These are phyloP conservation scores for Dexiosoma caninum DNA, from an alignment of 2,888 invertebrate species.

Conservation along the genomic window DNA sequence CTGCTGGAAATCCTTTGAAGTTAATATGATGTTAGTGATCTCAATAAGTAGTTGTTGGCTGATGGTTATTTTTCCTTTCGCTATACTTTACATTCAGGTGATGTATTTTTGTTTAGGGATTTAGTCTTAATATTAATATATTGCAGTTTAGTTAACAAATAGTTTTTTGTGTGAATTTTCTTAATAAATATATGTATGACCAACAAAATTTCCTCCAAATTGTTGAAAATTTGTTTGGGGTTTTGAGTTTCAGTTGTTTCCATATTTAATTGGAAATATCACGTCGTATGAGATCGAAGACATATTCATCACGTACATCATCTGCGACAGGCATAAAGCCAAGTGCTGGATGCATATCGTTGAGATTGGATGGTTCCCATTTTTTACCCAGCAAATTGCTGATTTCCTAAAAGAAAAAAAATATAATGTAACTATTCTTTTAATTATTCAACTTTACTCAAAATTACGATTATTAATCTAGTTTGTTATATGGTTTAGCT, in stretches of 20 bases:
- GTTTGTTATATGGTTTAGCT: no score
- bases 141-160: conserved; percentile 41
- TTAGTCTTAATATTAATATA: conserved; percentile 56
- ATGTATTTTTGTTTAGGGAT: conserved; percentile 43
- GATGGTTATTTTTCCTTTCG: not conserved
- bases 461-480: no score
- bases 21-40: not conserved
- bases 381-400: conserved; percentile 74
- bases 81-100: conserved; percentile 1
- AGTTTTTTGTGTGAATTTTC: conserved; percentile 29
- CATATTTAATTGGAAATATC: conserved; percentile 71
- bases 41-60: conserved; percentile 7
- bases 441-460: no score
- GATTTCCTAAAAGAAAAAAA: conserved; percentile 71
- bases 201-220: conserved; percentile 37
- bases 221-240: conserved; percentile 41
- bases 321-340: conserved; percentile 73
- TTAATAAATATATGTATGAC: conserved; percentile 42
- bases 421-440: not conserved
- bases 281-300: conserved; percentile 75
- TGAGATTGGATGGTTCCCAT: conserved; percentile 73
- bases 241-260: conserved; percentile 53
- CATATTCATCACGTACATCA: conserved; percentile 75
- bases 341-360: conserved; percentile 73
- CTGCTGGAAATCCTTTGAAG: conserved; percentile 11